Evolutionary conservation across 2,888 invertebrate genomes (phyloP).

Genomic region (Carabus problematicus): DNA sequence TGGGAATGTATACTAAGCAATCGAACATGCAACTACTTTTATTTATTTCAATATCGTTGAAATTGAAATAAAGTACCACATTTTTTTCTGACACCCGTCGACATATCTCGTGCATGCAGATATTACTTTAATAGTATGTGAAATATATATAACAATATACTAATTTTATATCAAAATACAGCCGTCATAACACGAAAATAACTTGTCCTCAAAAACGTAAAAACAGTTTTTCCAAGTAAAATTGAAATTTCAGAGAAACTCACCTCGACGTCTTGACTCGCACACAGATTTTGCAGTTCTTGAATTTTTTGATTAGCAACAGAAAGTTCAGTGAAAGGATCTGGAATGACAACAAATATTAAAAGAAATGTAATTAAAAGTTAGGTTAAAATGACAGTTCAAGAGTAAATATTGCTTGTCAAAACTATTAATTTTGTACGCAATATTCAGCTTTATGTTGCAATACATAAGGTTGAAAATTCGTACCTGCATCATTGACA

Average conservation of each 20-base stretch:
- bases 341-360: conserved; percentile 35
- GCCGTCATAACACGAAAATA: not conserved
- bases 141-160: not conserved
- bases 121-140: not conserved
- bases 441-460: conserved; percentile 18
- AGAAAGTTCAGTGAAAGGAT: conserved; percentile 39
- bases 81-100: too few relatives aligned
- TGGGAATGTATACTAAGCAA: too few relatives aligned
- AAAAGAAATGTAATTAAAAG: conserved; percentile 38
- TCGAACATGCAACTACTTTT: too few relatives aligned
- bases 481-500: conserved; percentile 67
- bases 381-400: conserved; percentile 46
- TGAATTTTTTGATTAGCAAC: conserved; percentile 56
- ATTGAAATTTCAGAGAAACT: conserved; percentile 46
- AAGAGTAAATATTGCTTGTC: conserved; percentile 38
- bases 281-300: conserved; percentile 66
- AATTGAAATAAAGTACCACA: too few relatives aligned
- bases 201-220: not conserved
- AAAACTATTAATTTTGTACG: conserved; percentile 12
- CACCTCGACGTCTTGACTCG: conserved; percentile 69
- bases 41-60: too few relatives aligned
- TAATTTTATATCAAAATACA: not conserved
- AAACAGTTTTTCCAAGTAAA: not conserved
- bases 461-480: conserved; percentile 17
- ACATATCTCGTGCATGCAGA: not conserved